A percentile compares a stretch with the other conserved stretches of the same genome.
Evolutionary conservation across 2,113 vertebrate species (phyloP).

Genomic region (Raja brachyura): DNA sequence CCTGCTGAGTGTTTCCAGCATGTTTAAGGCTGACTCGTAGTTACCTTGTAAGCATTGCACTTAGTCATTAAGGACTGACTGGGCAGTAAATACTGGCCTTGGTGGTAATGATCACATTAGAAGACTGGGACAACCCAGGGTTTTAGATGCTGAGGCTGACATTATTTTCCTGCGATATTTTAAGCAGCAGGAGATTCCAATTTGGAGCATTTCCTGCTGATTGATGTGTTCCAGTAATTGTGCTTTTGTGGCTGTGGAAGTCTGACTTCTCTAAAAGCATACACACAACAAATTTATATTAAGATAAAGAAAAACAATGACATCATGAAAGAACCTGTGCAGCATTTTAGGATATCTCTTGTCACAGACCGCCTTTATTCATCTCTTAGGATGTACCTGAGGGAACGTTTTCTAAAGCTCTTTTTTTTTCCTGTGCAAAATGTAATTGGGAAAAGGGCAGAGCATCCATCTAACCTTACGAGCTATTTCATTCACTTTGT

Average conservation of each 20-base stretch:
- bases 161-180: neutral
- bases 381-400: neutral
- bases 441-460: neutral
- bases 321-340: neutral
- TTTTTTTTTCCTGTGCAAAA: neutral
- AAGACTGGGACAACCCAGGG: too few relatives aligned
- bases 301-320: neutral
- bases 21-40: neutral
- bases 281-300: neutral
- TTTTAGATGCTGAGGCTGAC: too few relatives aligned
- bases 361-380: neutral
- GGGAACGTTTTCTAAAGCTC: neutral
- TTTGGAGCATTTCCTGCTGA: neutral
- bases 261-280: neutral
- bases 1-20: too few relatives aligned
- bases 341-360: neutral
- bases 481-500: slow-evolving; percentile 13
- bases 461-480: neutral
- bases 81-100: neutral
- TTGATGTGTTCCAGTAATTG: neutral
- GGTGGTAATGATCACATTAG: too few relatives aligned
- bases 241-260: neutral
- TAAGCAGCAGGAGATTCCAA: neutral
- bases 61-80: neutral
- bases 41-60: neutral